Evolutionary conservation across 2,888 invertebrate genomes (phyloP), one percentile per base, ranked within the genome.

Genomic region (Drosophila differens): DNA sequence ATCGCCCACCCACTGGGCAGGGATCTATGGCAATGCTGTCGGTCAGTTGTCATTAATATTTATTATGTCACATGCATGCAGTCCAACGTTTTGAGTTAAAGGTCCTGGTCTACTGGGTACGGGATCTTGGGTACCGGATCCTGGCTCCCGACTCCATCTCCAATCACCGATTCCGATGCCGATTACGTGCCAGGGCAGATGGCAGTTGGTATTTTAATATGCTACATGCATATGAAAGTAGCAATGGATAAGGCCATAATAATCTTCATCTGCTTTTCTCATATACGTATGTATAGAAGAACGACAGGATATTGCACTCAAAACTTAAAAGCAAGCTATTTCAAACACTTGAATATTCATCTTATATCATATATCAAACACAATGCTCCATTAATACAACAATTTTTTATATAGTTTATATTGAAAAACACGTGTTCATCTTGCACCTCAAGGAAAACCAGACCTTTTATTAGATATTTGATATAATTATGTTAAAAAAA

Each of bases 31-130:
- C 76, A 72, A 69, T 80, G 82, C 82, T 89, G 88, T 81, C 76
- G 88, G 90, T 89, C 87, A 89, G 86, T 84, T 81, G 90, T 85
- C 91, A 91, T 91, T 91, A 91, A 91, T 91, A 91, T 91, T 91
- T 91, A 91, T 91, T 91, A 91, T 87, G 89, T 87, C 88, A 87
- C 82, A 87, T 82, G 81, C 87, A 87, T 84, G 73, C 80, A 64
- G 72, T 79, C 70, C 65, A 66, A 41, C 65, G 52, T 65, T 70
- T 60, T 62, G 53, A 63, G 70, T 64, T 67, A 72, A 81, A 71
- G 72, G 79, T 61, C 60, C 76, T 39, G 68, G n/a, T 30, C 49
- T 64, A 16, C 57, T 44, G 53, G 19, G 3, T 57, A 33, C 71
- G 37, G 35, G 30, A n/a, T 69, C 37, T 25, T 57, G 44, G 19